Evolutionary conservation across 92 coral and sea anemone genomes (phyloP).

Genomic region (Meandrina meandrites): DNA sequence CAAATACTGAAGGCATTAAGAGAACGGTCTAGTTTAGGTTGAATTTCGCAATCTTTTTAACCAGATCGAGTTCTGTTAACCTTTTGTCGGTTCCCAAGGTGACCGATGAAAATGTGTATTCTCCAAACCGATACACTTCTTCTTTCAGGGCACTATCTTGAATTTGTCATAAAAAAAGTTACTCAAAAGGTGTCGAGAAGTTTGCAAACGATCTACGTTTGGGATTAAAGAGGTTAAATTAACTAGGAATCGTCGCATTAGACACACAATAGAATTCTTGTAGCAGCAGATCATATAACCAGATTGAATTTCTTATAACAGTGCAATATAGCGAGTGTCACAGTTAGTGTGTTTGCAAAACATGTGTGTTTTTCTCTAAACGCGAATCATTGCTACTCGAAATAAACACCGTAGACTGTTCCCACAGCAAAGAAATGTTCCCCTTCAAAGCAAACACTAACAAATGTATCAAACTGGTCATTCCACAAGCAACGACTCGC

Average conservation of each 20-base stretch:
- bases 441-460: conserved; percentile 46
- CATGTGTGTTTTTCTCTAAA: background rate
- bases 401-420: conserved; percentile 69
- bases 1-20: background rate
- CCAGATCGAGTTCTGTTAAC: background rate
- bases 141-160: background rate
- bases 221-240: conserved; percentile 8
- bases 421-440: conserved; percentile 61
- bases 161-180: background rate
- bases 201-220: background rate
- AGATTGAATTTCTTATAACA: background rate
- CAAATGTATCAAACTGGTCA: conserved; percentile 51
- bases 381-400: conserved; percentile 23
- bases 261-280: background rate
- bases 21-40: background rate
- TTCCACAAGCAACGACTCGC: conserved; percentile 77
- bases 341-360: background rate
- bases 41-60: conserved; percentile 1
- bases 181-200: background rate
- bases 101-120: background rate
- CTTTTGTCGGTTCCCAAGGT: background rate
- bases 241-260: background rate
- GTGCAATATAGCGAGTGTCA: background rate
- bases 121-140: background rate
- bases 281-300: background rate